These are phyloP conservation scores for Stratiomys singularior DNA, from an alignment of 2,888 invertebrate species.

Conservation along the genomic window DNA sequence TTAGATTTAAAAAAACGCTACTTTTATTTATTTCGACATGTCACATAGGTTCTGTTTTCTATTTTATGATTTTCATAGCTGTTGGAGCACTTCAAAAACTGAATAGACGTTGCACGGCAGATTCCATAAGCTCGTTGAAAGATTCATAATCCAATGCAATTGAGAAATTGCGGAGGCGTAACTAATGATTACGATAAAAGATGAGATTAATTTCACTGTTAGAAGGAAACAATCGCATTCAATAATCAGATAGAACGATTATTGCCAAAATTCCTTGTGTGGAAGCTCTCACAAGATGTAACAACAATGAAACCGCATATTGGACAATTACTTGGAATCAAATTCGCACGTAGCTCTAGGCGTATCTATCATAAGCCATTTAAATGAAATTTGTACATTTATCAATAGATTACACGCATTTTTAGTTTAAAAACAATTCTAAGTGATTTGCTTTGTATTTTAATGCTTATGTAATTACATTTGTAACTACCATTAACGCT, in stretches of 20 bases:
- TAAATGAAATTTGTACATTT: not conserved
- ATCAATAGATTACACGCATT: not conserved
- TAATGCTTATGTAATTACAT: not conserved
- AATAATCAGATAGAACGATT: not conserved
- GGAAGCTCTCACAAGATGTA: not conserved
- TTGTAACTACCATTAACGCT: not conserved
- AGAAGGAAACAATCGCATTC: not conserved
- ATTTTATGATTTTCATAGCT: constrained; percentile 65
- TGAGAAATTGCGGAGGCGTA: too few relatives aligned
- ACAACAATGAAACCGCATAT: not conserved
- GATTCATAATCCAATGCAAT: constrained; percentile 11
- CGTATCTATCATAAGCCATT: constrained; percentile 6
- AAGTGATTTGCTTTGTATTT: constrained; percentile 1
- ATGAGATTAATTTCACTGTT: not conserved
- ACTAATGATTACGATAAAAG: not conserved
- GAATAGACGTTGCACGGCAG: constrained; percentile 56
- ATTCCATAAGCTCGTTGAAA: constrained; percentile 41
- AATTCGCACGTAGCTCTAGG: constrained; percentile 5
- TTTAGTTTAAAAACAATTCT: not conserved
- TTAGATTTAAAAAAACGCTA: not conserved
- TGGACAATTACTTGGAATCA: not conserved
- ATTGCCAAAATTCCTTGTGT: not conserved
- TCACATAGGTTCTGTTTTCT: not conserved
- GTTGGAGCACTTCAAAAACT: constrained; percentile 70
- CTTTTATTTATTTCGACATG: constrained; percentile 51